Conservation (phyloP, 1,140 invertebrate species). For the Anadara kagoshimensis region DNA sequence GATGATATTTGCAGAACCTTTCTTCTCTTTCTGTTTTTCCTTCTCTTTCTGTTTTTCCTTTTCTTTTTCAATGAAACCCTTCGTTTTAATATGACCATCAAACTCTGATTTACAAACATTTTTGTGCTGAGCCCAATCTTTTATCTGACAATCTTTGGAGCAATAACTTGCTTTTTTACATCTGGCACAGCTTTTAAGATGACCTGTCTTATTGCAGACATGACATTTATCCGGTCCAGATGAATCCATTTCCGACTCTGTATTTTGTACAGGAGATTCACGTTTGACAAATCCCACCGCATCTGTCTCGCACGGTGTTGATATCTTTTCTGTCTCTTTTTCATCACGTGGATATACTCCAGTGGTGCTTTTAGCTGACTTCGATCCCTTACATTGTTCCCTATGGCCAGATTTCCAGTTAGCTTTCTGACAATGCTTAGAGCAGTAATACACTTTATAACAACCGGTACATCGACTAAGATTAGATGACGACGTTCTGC, state of each 20-base stretch:
- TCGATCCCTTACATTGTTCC: slow-evolving; percentile 8
- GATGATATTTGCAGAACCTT: background rate
- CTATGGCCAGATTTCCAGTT: slow-evolving; percentile 37
- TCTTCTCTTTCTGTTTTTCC: background rate
- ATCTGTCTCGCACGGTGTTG: background rate
- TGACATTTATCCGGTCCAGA: background rate
- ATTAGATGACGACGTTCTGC: background rate
- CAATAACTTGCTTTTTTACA: slow-evolving; percentile 37
- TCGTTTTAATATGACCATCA: slow-evolving; percentile 10
- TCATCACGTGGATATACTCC: background rate
- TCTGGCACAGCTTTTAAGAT: slow-evolving; percentile 25
- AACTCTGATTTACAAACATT: slow-evolving; percentile 5
- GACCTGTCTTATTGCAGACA: background rate
- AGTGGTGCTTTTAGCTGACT: background rate
- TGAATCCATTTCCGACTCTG: too few species aligned
- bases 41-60: background rate
- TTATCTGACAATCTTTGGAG: slow-evolving; percentile 37
- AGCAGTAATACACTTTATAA: slow-evolving; percentile 29
- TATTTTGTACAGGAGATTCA: too few species aligned
- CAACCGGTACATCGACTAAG: slow-evolving; percentile 19
- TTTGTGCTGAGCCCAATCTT: slow-evolving; percentile 42
- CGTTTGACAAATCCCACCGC: background rate
- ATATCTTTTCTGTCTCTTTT: background rate
- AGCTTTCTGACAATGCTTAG: slow-evolving; percentile 34
- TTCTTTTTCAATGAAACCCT: background rate